Evolutionary conservation across 2,797 vertebrate genomes (phyloP).

Genomic region (Poecilia gillii): DNA sequence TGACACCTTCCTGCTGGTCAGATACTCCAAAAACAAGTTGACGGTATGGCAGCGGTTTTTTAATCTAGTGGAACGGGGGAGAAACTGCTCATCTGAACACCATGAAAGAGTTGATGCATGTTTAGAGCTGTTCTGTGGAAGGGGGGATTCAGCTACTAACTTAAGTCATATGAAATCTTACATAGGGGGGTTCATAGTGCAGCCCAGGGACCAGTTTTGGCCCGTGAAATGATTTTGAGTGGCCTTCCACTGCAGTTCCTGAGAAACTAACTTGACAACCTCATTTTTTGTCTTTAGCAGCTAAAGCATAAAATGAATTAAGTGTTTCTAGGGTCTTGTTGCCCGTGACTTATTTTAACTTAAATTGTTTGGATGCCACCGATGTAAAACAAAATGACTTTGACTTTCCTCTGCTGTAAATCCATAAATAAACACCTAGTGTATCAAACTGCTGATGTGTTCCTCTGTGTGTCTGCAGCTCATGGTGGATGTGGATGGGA

Average conservation of each 20-base stretch:
- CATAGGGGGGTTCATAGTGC: not conserved
- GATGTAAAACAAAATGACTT: not conserved
- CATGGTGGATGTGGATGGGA: slow-evolving; percentile 89
- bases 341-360: not conserved
- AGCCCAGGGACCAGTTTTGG: not conserved
- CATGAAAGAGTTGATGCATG: not conserved
- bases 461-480: slow-evolving; percentile 74
- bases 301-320: not conserved
- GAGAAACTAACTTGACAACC: not conserved
- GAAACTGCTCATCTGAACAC: not conserved
- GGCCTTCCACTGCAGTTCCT: not conserved
- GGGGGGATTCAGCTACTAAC: not conserved
- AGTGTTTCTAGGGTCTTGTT: not conserved
- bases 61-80: not conserved
- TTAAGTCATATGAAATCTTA: not conserved
- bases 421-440: not conserved
- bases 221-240: not conserved
- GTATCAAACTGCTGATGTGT: not conserved
- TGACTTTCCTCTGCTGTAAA: not conserved
- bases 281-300: not conserved
- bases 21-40: slow-evolving; percentile 88
- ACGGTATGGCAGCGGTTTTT: slow-evolving; percentile 75
- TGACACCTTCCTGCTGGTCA: slow-evolving; percentile 90
- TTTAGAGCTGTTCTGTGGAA: not conserved
- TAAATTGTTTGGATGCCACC: not conserved